Base-by-base conservation (phyloP, 1,140 invertebrate species). In the Bilobella aurantiaca region DNA sequence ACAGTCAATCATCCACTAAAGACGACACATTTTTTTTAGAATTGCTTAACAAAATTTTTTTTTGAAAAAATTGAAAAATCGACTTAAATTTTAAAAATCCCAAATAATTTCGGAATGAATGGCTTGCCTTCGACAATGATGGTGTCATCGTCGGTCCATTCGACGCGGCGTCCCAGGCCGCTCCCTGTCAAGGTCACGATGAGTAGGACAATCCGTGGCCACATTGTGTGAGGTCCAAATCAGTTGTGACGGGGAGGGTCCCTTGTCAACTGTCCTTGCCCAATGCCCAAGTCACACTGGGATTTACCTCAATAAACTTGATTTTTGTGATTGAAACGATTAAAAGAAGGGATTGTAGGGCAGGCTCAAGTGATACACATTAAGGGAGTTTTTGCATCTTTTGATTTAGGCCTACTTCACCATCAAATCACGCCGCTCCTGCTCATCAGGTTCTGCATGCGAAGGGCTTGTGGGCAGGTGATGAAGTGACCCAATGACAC, bases 141-240 rank as follows among this genome's bases (percentile, higher is more conserved):
- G 3, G 59, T 62, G 34, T 62, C 59, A 25, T 27, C 59, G 23
- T 62, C 59, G 29, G 29, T 14, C 59, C 59, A 62, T 42, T 62
- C 29, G 3, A 62, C n/a, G 3, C 30, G 5, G 5, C 27, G 8
- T 18, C 14, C 59, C 3, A 14, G 12, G 25, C 57, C 28, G 2
- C 28, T 8, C 23, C 21, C 2, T 29, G 57, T 58, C 3, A 58
- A 29, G 57, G 21, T 5, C 49, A 53, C 8, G 23, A 53, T 5
- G 28, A 59, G 58, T 29, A 59, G 58, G 27, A 57, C n/a, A n/a
- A n/a, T n/a, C n/a, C 34, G 34, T 42, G 34, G 34, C 34, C 34
- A 18, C 18, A 18, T 12, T 12, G 18, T 12, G 34, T 42, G 34
- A 42, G 8, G 8, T 8, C 34, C 8, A 12, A 18, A 8, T 18